Evolutionary conservation across 2,888 invertebrate species (phyloP).

Genomic region (Melitaea athalia): DNA sequence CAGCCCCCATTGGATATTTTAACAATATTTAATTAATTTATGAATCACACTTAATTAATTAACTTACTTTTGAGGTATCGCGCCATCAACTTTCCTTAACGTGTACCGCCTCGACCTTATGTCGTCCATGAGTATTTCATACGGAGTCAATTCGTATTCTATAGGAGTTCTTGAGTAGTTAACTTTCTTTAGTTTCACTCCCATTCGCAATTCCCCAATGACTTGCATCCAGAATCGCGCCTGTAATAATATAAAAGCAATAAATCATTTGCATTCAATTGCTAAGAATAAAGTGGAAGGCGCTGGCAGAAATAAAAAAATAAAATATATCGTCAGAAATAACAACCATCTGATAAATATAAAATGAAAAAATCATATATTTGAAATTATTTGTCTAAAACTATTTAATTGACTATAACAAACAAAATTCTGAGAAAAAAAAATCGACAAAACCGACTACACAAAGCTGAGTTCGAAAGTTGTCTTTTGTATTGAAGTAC

Average conservation of each 20-base stretch:
- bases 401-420: not conserved
- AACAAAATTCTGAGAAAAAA: not conserved
- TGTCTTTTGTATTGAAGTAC: slow-evolving; percentile 68
- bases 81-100: slow-evolving; percentile 93
- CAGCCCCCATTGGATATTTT: no score
- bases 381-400: not conserved
- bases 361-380: not conserved
- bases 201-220: slow-evolving; percentile 94
- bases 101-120: slow-evolving; percentile 95
- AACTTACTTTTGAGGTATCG: slow-evolving; percentile 83
- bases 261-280: slow-evolving; percentile 42
- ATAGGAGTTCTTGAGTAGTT: slow-evolving; percentile 89
- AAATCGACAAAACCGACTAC: not conserved
- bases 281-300: slow-evolving; percentile 52
- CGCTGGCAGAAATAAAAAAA: slow-evolving; percentile 23
- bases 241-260: slow-evolving; percentile 74
- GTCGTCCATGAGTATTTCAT: slow-evolving; percentile 98
- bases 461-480: not conserved
- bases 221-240: slow-evolving; percentile 98
- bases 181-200: slow-evolving; percentile 95
- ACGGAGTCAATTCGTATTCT: slow-evolving; percentile 97
- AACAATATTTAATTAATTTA: no score
- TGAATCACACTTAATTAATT: no score
- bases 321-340: no score
- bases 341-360: slow-evolving; percentile 14